Evolutionary conservation across 2,797 vertebrate genomes (phyloP).

Genomic region (Sphaeramia orbicularis): DNA sequence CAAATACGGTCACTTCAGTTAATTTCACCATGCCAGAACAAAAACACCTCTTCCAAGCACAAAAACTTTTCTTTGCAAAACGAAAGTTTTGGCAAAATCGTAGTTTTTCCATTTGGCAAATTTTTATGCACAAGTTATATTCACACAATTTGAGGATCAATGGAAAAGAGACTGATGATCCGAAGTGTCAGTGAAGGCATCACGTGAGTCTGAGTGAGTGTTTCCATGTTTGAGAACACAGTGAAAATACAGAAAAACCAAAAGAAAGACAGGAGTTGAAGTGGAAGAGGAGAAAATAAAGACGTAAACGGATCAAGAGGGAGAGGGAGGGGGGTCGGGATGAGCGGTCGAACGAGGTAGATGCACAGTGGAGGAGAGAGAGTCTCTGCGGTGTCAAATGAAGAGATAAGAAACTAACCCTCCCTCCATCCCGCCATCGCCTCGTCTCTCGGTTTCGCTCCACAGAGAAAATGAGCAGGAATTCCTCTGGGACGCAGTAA

Average conservation of each 20-base stretch:
- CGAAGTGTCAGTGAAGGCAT: no score
- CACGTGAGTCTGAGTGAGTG: no score
- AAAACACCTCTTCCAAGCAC: no score
- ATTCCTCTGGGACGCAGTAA: conserved; percentile 64
- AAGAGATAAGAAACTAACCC: conserved; percentile 71
- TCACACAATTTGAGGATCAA: no score
- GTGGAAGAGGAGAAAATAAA: conserved; percentile 23
- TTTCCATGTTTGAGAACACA: no score
- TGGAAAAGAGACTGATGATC: no score
- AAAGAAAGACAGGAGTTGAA: conserved; percentile 3
- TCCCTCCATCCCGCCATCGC: conserved; percentile 47
- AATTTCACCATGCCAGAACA: no score
- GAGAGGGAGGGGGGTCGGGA: conserved; percentile 12
- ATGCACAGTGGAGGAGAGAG: conserved; percentile 17
- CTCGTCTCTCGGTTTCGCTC: conserved; percentile 63
- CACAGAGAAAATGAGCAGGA: conserved; percentile 69
- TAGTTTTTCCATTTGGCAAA: no score
- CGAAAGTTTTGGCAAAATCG: no score
- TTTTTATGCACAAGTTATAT: no score
- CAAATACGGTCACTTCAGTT: no score
- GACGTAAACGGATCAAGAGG: conserved; percentile 34
- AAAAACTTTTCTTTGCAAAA: no score
- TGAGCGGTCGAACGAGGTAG: conserved; percentile 26
- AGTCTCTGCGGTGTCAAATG: conserved; percentile 62
- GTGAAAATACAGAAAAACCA: not conserved